Evolutionary conservation across 2,888 invertebrate genomes (phyloP), one percentile per base, ranked within the genome.

Genomic region (Carcina quercana): DNA sequence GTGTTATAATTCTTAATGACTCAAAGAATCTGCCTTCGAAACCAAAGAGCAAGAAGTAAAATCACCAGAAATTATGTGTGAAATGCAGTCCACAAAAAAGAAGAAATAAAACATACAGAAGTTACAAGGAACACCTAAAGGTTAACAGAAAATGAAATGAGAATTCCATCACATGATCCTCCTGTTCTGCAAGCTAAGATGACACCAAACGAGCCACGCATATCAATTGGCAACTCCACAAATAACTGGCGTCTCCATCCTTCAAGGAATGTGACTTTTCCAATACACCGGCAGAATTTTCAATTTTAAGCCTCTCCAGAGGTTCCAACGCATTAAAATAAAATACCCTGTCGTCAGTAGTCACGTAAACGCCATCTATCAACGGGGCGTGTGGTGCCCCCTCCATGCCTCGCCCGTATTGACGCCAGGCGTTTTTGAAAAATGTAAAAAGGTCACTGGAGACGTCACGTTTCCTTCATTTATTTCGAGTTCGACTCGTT

Each of bases 351-450:
- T 67, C 66, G 68, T 61, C 69, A 63, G 66, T 59, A 73, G 75
- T 78, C 83, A 83, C 83, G 82, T 83, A 76, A 61, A 53, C 55
- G 56, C 71, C 66, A 82, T 83, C 82, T 76, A 82, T 83, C 83
- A 80, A 67, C 29, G 52, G 47, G 36, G 45, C 53, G 59, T 60
- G 56, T 58, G 61, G 52, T 57, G 49, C 58, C 61, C 64, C 59
- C 55, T 57, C 56, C 56, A 50, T 53, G 59, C 60, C 58, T 59
- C 56, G 53, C 55, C 47, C 29, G 59, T 64, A 79, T 68, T 71
- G 76, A 79, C 69, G 76, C 67, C 62, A 45, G 52, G 64, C 64
- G 75, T 78, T 82, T 82, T 80, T 79, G 74, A 83, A 82, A 83
- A 82, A 82, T 83, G 79, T 74, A 72, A 79, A 83, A 78, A 78